Evolutionary conservation across 2,888 invertebrate species (phyloP), one percentile per base, ranked within the genome.

Genomic region (Epiperipatus broadwayi): DNA sequence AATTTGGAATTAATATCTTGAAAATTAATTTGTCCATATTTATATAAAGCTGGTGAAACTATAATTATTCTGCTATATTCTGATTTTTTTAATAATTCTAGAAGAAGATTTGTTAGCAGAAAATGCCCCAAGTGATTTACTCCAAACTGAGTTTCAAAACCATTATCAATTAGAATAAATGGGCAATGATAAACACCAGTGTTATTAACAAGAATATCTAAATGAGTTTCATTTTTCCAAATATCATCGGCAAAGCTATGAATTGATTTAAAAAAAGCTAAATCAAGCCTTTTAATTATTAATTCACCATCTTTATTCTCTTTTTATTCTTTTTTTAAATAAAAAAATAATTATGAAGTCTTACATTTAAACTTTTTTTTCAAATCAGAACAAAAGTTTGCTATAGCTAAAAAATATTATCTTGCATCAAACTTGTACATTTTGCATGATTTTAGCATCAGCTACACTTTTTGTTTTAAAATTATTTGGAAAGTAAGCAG

Each of bases 101-200:
- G 51, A 8, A 87, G 63, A 43, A 81, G 60, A 51, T 74, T 73
- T 2, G 83, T 83, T n/a, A 89, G 62, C 37, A 80, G 66, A 56
- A 83, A 87, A 53, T 84, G 87, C 0, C 79, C 80, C 43, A 84
- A 61, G 54, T 83, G 76, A 55, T 83, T 83, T 0, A 78, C 73
- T 10, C 78, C 80, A 47, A 80, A 72, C 55, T 81, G 77, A 44
- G 77, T 69, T 60, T 83, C 81, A 53, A 75, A 74, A 2, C 75
- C 75, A 53, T 81, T 75, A 49, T 68, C 64, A 1, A 77, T 77
- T 48, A 42, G 33, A 47, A 47, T 51, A 53, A n/a, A n/a, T n/a
- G n/a, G n/a, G n/a, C n/a, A n/a, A n/a, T n/a, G n/a, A n/a, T n/a
- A 70, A 1, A 83, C 71, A 1, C 83, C 83, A 3, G 80, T 81